Evolutionary conservation across 1,140 invertebrate species (phyloP).

Genomic region (Drosophila kohkoa): DNA sequence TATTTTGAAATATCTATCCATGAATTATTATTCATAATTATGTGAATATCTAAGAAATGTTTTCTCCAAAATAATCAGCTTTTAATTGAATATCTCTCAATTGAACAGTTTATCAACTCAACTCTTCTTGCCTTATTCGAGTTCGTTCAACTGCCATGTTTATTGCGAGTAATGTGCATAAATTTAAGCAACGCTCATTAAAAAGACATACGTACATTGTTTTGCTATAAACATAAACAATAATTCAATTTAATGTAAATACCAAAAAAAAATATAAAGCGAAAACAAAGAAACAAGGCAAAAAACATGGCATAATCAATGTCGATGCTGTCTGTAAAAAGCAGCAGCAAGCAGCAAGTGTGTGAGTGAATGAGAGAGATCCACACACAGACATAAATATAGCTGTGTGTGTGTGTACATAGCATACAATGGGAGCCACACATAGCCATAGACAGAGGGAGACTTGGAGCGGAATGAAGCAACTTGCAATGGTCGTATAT

Average conservation of each 20-base stretch:
- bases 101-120: constrained; percentile 6
- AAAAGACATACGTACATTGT: constrained; percentile 73
- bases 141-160: constrained; percentile 9
- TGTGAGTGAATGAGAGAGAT: constrained; percentile 7
- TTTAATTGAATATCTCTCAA: constrained; percentile 4
- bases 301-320: constrained; percentile 80
- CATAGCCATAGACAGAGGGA: constrained; percentile 57
- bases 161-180: constrained; percentile 50
- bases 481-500: constrained; percentile 71
- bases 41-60: too few relatives aligned
- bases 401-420: constrained; percentile 23
- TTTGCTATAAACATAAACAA: constrained; percentile 80
- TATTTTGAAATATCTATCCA: too few relatives aligned
- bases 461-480: constrained; percentile 21
- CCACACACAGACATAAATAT: constrained; percentile 32
- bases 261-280: constrained; percentile 19
- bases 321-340: constrained; percentile 65
- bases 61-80: background rate
- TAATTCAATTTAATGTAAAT: constrained; percentile 77
- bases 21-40: too few relatives aligned
- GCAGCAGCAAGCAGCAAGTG: constrained; percentile 33
- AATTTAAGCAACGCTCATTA: constrained; percentile 66
- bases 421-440: constrained; percentile 39
- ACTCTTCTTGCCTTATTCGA: background rate
- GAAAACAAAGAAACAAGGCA: constrained; percentile 44